These are phyloP conservation scores for Pardosa pseudoannulata DNA, from an alignment of 2,888 invertebrate species.

Conservation along the genomic window DNA sequence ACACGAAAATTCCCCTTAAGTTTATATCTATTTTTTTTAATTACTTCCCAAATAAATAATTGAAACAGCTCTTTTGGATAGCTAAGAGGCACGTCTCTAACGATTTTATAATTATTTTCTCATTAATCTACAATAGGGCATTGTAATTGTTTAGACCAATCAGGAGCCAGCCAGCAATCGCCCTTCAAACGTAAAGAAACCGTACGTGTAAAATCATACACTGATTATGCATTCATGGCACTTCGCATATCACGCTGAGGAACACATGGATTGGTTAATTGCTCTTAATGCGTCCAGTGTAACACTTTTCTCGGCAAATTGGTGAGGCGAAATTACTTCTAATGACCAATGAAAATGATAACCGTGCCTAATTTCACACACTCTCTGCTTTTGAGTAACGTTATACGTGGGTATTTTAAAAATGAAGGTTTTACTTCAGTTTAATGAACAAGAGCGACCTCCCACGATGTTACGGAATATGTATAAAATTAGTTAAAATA, in stretches of 20 bases:
- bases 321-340: constrained; percentile 3
- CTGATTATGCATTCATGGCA: neutral
- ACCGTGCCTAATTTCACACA: constrained; percentile 14
- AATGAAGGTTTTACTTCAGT: neutral
- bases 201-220: neutral
- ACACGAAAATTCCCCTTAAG: no score
- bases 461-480: neutral
- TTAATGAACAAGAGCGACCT: neutral
- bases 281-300: neutral
- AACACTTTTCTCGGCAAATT: neutral
- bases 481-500: neutral
- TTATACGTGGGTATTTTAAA: constrained; percentile 1
- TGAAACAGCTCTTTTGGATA: no score
- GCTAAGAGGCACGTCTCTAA: no score
- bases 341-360: constrained; percentile 6
- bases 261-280: constrained; percentile 9
- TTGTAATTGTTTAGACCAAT: no score
- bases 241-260: neutral
- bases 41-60: no score
- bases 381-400: neutral
- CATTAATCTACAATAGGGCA: no score
- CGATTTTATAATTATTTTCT: no score
- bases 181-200: no score
- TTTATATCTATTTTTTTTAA: no score
- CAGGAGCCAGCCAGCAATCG: no score